A percentile compares a stretch with the other conserved stretches of the same genome.
Conservation (phyloP, 2,888 invertebrate genomes). For the Cerastoderma edule region DNA sequence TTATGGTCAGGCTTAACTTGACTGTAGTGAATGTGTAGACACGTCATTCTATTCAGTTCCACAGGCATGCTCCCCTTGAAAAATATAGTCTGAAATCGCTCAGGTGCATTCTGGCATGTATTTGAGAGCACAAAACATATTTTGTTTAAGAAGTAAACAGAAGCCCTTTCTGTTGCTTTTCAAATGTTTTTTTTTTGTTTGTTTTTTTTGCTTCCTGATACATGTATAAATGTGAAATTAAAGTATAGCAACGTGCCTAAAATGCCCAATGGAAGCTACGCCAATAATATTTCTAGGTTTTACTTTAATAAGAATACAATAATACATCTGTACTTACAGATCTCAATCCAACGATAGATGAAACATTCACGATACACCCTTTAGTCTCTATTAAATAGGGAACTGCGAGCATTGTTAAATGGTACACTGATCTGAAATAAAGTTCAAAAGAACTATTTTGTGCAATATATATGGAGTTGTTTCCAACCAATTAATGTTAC, state of each 20-base stretch:
- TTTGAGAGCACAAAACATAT: too few relatives aligned
- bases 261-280: background rate
- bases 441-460: too few relatives aligned
- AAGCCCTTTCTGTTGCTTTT: too few relatives aligned
- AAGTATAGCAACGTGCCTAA: background rate
- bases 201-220: too few relatives aligned
- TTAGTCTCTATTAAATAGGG: conserved; percentile 89
- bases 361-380: conserved; percentile 91
- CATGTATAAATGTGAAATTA: background rate
- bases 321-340: conserved; percentile 85
- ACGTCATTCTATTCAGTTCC: too few relatives aligned
- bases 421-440: conserved; percentile 82
- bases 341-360: conserved; percentile 96
- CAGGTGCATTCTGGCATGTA: too few relatives aligned
- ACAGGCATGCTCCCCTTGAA: too few relatives aligned
- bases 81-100: too few relatives aligned
- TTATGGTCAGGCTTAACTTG: too few relatives aligned
- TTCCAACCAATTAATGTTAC: background rate
- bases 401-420: conserved; percentile 92
- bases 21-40: too few relatives aligned
- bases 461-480: background rate
- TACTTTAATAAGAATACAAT: background rate
- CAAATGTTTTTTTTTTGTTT: too few relatives aligned
- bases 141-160: too few relatives aligned
- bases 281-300: background rate